phyloP scores from a whole-genome alignment of 2,888 invertebrate species.

The Abrostola tripartita region DNA sequence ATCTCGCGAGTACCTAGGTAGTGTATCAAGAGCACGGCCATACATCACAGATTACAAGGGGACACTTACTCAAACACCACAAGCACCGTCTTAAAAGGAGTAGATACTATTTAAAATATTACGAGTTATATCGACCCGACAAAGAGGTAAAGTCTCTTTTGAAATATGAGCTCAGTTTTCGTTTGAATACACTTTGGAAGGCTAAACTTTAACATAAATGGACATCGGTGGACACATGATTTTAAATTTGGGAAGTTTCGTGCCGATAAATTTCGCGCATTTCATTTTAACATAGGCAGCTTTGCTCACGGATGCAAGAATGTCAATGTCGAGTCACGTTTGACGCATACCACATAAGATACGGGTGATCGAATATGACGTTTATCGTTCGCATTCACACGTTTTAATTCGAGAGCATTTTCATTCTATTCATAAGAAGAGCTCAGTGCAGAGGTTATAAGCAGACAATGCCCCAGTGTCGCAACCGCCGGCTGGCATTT shows the following conservation, averaged over 20 bases:
- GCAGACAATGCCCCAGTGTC: conserved; percentile 75
- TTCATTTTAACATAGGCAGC: conserved; percentile 16
- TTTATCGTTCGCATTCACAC: conserved; percentile 55
- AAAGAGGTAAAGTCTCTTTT: conserved; percentile 49
- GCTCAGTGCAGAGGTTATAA: conserved; percentile 63
- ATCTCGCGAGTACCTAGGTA: conserved; percentile 47
- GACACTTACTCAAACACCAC: conserved; percentile 67
- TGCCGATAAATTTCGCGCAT: conserved; percentile 32
- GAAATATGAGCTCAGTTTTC: conserved; percentile 55
- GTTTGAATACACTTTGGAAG: conserved; percentile 39
- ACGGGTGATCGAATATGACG: conserved; percentile 56
- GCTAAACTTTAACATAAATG: conserved; percentile 32
- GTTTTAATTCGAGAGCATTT: conserved; percentile 54
- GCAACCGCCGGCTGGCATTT: conserved; percentile 82
- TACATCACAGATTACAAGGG: conserved; percentile 66
- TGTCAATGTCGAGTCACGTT: conserved; percentile 57
- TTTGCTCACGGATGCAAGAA: conserved; percentile 30
- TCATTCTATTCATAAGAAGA: conserved; percentile 55
- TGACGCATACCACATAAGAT: conserved; percentile 33
- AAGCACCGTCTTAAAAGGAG: conserved; percentile 60
- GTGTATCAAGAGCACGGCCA: conserved; percentile 56
- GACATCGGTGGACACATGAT: conserved; percentile 17
- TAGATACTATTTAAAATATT: conserved; percentile 60
- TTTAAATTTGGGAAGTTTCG: conserved; percentile 32
- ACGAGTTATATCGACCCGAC: conserved; percentile 51